These are phyloP conservation scores for Tipula vernalis DNA, from an alignment of 2,888 invertebrate genomes.

Conservation along the genomic window DNA sequence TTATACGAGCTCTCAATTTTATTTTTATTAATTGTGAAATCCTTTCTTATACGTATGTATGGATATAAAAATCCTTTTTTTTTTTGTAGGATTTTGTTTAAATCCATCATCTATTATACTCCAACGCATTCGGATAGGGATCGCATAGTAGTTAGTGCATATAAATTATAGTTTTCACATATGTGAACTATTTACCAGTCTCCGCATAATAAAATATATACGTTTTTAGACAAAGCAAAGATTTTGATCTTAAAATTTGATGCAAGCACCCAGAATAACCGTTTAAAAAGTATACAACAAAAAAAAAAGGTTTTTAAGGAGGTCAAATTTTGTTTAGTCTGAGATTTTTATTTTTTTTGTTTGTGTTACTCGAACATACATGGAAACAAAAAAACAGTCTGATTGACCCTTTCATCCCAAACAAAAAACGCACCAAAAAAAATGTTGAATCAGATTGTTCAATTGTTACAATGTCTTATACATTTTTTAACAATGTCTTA, in stretches of 20 bases:
- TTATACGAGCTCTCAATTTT: neutral
- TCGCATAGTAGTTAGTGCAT: constrained; percentile 1
- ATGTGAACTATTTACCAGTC: neutral
- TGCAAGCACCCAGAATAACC: neutral
- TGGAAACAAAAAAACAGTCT: neutral
- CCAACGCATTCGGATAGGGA: neutral
- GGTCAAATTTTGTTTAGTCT: constrained; percentile 4
- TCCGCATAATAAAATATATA: neutral
- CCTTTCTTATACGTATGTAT: neutral
- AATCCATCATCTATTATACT: neutral
- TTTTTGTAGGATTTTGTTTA: neutral
- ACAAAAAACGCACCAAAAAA: neutral
- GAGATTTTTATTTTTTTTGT: neutral
- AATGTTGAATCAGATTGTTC: neutral
- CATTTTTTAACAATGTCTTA: neutral
- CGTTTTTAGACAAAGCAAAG: neutral
- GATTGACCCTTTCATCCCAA: constrained; percentile 5
- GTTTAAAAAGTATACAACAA: neutral
- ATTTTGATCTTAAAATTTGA: constrained; percentile 9
- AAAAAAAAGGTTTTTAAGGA: neutral
- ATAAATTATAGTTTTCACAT: constrained; percentile 9
- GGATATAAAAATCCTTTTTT: neutral
- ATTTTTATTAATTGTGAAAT: neutral
- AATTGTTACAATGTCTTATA: constrained; percentile 5
- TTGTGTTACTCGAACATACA: neutral